These are phyloP conservation scores for Nesoenas mayeri DNA, from an alignment of 2,113 vertebrate species.

Conservation along the genomic window DNA sequence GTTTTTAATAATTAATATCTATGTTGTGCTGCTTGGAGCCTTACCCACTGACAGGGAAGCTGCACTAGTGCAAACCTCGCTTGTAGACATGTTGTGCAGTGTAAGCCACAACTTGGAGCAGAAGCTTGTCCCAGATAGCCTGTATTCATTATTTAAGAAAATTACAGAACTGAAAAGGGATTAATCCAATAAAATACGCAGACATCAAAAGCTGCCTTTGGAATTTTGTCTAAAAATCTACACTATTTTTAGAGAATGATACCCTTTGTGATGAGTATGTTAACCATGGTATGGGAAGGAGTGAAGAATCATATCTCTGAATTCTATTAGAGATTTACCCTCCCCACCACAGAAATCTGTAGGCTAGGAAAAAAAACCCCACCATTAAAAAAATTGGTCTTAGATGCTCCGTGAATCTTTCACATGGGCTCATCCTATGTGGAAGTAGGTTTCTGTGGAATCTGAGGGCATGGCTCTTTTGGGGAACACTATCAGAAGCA, in stretches of 20 bases:
- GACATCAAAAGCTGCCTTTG: neutral
- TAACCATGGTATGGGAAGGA: neutral
- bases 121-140: neutral
- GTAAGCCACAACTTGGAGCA: neutral
- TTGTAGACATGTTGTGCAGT: neutral
- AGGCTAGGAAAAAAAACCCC: neutral
- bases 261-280: neutral
- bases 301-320: neutral
- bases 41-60: neutral
- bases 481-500: neutral
- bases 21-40: neutral
- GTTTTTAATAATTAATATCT: neutral
- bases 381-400: neutral
- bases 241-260: neutral
- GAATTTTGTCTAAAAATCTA: slow-evolving; percentile 1
- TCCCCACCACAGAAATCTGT: neutral
- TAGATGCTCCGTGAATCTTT: neutral
- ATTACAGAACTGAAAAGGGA: neutral
- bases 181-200: neutral
- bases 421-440: neutral
- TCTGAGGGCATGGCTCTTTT: neutral
- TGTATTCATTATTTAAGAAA: neutral
- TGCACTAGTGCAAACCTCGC: neutral
- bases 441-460: neutral
- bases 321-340: neutral